These are phyloP conservation scores for Armadillidium nasatum DNA, from an alignment of 1,140 invertebrate species.

Conservation along the genomic window DNA sequence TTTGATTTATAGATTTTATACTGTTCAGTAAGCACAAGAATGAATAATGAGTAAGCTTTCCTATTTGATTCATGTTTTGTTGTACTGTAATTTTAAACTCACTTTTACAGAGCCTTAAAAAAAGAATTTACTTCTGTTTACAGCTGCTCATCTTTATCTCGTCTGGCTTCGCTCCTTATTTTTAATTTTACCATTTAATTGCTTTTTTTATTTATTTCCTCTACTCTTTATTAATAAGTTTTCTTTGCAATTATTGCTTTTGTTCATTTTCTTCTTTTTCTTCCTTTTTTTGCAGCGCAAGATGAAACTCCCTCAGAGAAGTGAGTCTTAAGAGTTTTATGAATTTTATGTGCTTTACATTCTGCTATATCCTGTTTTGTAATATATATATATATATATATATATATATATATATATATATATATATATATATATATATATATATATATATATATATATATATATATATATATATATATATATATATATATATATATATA, in stretches of 20 bases:
- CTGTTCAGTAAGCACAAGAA: too few species aligned
- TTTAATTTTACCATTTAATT: background rate
- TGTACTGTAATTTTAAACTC: too few species aligned
- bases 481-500: background rate
- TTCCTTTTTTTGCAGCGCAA: constrained; percentile 20
- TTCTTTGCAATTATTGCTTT: background rate
- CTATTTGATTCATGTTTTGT: too few species aligned
- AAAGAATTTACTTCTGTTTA: too few species aligned
- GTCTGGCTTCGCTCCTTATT: background rate
- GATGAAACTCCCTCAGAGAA: background rate
- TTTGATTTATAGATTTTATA: too few species aligned
- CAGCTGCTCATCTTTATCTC: too few species aligned
- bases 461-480: constrained; percentile 13
- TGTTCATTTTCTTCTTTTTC: background rate
- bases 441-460: constrained; percentile 14
- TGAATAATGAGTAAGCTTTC: too few species aligned
- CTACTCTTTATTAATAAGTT: background rate
- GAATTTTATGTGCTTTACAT: too few species aligned
- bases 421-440: background rate
- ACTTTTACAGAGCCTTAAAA: too few species aligned
- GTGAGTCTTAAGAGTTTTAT: background rate
- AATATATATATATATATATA: background rate
- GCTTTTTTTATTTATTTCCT: background rate
- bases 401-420: constrained; percentile 13
- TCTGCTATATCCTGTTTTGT: too few species aligned